Conservation (phyloP, 37 sponge, comb jelly and placozoan genomes). For the Cladorhizidae sp. region DNA sequence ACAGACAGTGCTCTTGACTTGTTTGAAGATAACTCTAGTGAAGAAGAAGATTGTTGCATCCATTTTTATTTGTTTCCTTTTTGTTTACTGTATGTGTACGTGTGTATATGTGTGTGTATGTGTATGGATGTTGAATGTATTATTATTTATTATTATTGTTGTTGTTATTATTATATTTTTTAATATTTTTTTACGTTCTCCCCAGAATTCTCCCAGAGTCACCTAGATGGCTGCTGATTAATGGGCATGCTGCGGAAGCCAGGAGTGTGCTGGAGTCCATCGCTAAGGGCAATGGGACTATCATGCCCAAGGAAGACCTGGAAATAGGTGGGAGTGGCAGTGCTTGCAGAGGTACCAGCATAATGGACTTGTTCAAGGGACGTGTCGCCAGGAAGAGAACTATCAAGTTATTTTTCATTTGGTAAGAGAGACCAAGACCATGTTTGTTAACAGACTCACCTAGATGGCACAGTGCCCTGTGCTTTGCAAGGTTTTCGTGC, state of each 20-base stretch:
- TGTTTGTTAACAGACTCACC: no score
- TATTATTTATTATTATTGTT: no score
- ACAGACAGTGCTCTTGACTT: no score
- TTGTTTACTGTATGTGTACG: no score
- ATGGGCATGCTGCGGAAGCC: constrained; percentile 47
- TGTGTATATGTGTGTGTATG: no score
- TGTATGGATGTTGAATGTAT: no score
- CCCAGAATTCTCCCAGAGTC: constrained; percentile 71
- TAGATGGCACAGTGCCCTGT: no score
- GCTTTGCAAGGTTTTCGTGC: no score
- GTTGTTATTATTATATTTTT: no score
- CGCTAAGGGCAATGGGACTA: constrained; percentile 51
- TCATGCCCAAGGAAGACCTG: constrained; percentile 19
- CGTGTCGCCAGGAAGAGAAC: constrained; percentile 24
- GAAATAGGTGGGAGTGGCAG: background rate
- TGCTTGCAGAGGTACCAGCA: background rate
- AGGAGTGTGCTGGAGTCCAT: constrained; percentile 34
- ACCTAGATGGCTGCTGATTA: constrained; percentile 73
- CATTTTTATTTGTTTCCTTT: no score
- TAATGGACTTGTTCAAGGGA: constrained; percentile 44
- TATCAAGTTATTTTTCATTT: constrained; percentile 12
- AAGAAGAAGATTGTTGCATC: no score
- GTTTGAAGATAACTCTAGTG: no score
- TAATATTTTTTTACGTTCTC: background rate
- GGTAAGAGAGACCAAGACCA: constrained; percentile 21